phyloP scores from a whole-genome alignment of 2,113 vertebrate genomes.

The Microcebus griseorufus region DNA sequence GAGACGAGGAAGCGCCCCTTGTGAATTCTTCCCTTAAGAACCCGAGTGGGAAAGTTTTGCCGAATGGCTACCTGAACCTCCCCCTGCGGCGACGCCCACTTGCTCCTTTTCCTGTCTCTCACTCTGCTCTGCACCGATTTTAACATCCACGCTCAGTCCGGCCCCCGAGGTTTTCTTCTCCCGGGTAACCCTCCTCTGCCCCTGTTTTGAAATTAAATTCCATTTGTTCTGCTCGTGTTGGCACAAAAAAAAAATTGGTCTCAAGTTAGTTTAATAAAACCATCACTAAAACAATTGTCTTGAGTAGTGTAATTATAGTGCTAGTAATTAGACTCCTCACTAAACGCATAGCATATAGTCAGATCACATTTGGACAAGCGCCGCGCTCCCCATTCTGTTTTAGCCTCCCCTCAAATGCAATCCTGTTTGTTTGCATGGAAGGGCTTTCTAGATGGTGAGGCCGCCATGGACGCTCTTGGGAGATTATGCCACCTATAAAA shows the following conservation, averaged over 20 bases:
- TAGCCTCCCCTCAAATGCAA: constrained; percentile 73
- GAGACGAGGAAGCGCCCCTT: too few relatives aligned
- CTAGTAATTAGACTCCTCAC: constrained; percentile 80
- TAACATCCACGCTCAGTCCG: neutral
- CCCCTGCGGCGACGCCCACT: neutral
- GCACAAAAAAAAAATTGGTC: constrained; percentile 63
- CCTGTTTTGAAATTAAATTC: constrained; percentile 68
- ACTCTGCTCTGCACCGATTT: neutral
- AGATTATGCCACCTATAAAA: neutral
- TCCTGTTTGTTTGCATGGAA: constrained; percentile 63
- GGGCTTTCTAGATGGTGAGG: constrained; percentile 54
- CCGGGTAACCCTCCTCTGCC: constrained; percentile 56
- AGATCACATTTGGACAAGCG: constrained; percentile 79
- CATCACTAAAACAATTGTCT: constrained; percentile 78
- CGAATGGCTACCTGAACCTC: neutral
- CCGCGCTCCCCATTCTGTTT: constrained; percentile 69
- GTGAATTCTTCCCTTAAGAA: neutral
- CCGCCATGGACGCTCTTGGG: neutral
- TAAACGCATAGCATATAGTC: constrained; percentile 77
- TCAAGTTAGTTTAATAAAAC: constrained; percentile 79
- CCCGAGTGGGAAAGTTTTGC: neutral
- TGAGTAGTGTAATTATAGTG: constrained; percentile 81
- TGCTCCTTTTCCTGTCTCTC: neutral
- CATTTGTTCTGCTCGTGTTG: constrained; percentile 75
- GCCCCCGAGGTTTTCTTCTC: neutral